These are phyloP conservation scores for Rhagonycha fulva DNA, from an alignment of 2,888 invertebrate genomes.

Conservation along the genomic window DNA sequence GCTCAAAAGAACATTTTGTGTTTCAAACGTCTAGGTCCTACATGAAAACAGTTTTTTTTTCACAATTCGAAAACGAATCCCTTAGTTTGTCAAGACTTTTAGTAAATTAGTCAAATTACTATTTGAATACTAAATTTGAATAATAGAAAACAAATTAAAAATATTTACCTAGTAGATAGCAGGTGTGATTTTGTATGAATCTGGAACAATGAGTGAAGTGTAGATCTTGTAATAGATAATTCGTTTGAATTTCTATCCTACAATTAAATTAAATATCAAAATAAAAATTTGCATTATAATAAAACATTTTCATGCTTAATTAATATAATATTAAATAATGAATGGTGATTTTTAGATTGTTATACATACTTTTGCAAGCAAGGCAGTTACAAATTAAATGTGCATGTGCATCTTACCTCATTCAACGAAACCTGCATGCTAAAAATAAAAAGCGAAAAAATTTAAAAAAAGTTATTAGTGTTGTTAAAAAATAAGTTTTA, in stretches of 20 bases:
- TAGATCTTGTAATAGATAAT: constrained; percentile 43
- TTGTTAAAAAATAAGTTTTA: background rate
- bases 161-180: constrained; percentile 23
- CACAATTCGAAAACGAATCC: background rate
- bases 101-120: background rate
- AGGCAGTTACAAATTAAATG: constrained; percentile 23
- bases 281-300: background rate
- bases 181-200: constrained; percentile 44
- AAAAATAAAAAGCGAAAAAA: constrained; percentile 35
- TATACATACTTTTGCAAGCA: constrained; percentile 16
- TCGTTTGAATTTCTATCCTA: constrained; percentile 45
- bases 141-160: constrained; percentile 3
- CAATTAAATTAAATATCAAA: constrained; percentile 19
- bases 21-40: too few relatives aligned
- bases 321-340: background rate
- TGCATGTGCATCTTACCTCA: constrained; percentile 41
- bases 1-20: too few relatives aligned
- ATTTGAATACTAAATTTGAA: background rate
- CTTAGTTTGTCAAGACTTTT: background rate
- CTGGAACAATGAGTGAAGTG: constrained; percentile 48
- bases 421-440: constrained; percentile 43
- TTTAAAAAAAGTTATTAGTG: constrained; percentile 9
- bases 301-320: background rate
- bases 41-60: background rate
- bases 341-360: background rate